Evolutionary conservation across 2,888 invertebrate genomes (phyloP), one percentile per base, ranked within the genome.

Genomic region (Metellina segmentata): DNA sequence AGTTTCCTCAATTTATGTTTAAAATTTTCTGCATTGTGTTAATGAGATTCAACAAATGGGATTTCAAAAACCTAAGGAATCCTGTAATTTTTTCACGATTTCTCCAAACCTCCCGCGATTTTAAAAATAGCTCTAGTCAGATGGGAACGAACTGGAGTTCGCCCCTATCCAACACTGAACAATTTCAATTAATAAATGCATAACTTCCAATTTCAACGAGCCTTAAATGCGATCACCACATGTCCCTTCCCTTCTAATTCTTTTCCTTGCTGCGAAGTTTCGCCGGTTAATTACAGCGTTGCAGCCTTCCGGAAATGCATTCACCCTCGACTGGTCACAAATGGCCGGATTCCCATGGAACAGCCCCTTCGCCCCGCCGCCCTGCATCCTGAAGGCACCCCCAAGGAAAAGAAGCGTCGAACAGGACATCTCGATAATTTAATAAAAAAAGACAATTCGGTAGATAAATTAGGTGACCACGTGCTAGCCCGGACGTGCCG

Each of bases 261-360:
- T 81, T 72, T 71, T 19, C 71, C 48, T 81, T 20, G 69, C 52
- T 48, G 70, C 77, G 70, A 16, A 72, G 71, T 71, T n/a, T 34
- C 16, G 51, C 53, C 19, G 81, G 78, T 83, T 90, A 90, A 90
- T 90, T 90, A 85, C 89, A 79, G 34, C 72, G 71, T 53, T 53
- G 52, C 83, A 51, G 52, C 53, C 78, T 78, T 90, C 49, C 89
- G 52, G 52, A 91, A 91, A 82, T 83, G 70, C 75, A 82, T 91
- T 91, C 91, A 91, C 87, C 87, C 91, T 87, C 83, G 20, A 72
- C 79, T 88, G 87, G 82, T 72, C 91, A 34, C 91, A 91, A 91
- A 34, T 91, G 91, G 87, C 71, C 19, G 49, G 34, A 61, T 91
- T 91, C 91, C 91, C 91, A 91, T 78, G 90, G 85, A 90, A 72